Evolutionary conservation across 1,140 invertebrate species (phyloP).

Genomic region (Dendrolimus punctatus): DNA sequence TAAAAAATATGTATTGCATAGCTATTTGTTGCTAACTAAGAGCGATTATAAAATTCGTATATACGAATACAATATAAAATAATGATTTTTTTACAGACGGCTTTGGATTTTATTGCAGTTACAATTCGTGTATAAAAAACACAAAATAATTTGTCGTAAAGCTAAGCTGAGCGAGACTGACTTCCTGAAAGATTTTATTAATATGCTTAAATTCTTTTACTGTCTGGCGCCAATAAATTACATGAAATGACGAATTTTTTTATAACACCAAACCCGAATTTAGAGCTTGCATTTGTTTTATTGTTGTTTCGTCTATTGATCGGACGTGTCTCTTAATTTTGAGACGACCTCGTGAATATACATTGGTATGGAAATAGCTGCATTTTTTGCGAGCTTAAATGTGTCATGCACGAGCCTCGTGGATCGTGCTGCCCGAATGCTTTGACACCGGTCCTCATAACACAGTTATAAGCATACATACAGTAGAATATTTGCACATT

Average conservation of each 20-base stretch:
- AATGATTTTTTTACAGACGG: no score
- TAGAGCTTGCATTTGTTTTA: slow-evolving; percentile 11
- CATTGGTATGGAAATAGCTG: slow-evolving; percentile 9
- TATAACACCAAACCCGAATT: slow-evolving; percentile 8
- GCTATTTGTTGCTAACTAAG: no score
- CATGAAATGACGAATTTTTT: slow-evolving; percentile 12
- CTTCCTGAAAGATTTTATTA: slow-evolving; percentile 14
- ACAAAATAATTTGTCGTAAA: neutral
- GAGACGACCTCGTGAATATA: slow-evolving; percentile 9
- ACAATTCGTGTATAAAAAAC: no score
- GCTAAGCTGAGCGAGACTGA: neutral
- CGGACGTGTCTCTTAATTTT: slow-evolving; percentile 4
- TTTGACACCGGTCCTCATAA: slow-evolving; percentile 21
- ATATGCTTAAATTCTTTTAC: slow-evolving; percentile 7
- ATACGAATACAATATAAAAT: no score
- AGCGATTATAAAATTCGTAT: no score
- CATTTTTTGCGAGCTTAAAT: slow-evolving; percentile 11
- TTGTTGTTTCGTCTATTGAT: slow-evolving; percentile 16
- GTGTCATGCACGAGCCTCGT: slow-evolving; percentile 8
- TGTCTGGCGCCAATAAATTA: slow-evolving; percentile 11
- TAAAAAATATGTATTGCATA: no score
- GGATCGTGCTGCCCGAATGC: slow-evolving; percentile 11
- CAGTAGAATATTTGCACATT: no score
- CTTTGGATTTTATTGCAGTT: no score
- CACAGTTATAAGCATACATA: neutral